These are phyloP conservation scores for Lophura nycthemera DNA, from an alignment of 2,113 vertebrate genomes.

Conservation along the genomic window DNA sequence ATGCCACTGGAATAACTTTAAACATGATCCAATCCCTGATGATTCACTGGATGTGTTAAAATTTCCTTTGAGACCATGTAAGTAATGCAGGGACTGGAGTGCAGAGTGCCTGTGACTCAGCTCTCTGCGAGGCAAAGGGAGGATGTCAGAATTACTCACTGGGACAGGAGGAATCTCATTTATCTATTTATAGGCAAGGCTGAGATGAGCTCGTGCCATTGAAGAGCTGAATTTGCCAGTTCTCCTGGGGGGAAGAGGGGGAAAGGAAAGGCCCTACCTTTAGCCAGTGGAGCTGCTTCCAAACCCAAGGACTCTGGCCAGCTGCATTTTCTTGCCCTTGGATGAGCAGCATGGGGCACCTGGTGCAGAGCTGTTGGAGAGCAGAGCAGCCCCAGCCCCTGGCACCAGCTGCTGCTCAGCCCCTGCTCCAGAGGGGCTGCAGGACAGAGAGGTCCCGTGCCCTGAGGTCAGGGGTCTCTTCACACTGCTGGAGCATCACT, in stretches of 20 bases:
- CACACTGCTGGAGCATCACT: neutral
- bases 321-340: accelerated
- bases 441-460: accelerated
- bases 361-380: neutral
- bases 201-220: constrained; percentile 37
- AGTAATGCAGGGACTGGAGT: constrained; percentile 69
- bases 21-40: constrained; percentile 77
- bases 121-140: constrained; percentile 70
- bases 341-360: neutral
- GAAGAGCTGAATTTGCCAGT: constrained; percentile 68
- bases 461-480: neutral
- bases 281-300: neutral
- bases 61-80: constrained; percentile 81
- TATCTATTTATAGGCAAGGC: constrained; percentile 88
- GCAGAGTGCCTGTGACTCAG: constrained; percentile 78
- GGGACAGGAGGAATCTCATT: constrained; percentile 90
- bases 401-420: neutral
- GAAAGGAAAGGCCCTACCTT: neutral
- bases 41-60: constrained; percentile 82
- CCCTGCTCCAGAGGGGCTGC: no score
- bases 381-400: neutral
- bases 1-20: constrained; percentile 77
- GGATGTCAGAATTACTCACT: constrained; percentile 89
- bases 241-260: constrained; percentile 16
- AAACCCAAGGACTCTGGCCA: neutral